Conservation (phyloP, 2,888 invertebrate species). For the Limnephilus lunatus region DNA sequence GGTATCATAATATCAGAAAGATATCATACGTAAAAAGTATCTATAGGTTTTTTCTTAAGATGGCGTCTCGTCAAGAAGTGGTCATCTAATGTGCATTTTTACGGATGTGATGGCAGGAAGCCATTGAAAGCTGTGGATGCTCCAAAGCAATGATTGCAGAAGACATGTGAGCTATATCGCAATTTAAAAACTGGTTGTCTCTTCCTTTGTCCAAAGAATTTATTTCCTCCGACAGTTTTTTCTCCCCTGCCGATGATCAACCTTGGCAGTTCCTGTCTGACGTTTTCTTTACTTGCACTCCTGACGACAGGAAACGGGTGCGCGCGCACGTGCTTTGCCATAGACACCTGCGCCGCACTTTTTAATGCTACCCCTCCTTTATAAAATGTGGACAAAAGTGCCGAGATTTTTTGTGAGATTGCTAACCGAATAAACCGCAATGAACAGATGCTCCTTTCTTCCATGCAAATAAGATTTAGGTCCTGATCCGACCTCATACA, state of each 20-base stretch:
- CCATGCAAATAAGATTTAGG: slow-evolving; percentile 17
- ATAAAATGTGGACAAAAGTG: slow-evolving; percentile 35
- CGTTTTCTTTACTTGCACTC: slow-evolving; percentile 17
- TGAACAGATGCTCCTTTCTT: slow-evolving; percentile 52
- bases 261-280: neutral
- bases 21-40: too few relatives aligned
- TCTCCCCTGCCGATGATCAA: neutral
- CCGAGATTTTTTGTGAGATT: slow-evolving; percentile 43
- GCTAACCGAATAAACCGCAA: slow-evolving; percentile 47
- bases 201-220: slow-evolving; percentile 39
- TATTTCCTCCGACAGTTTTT: neutral
- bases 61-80: neutral
- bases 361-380: neutral
- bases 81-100: neutral
- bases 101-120: slow-evolving; percentile 20
- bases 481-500: neutral
- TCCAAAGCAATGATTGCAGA: neutral
- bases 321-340: slow-evolving; percentile 61
- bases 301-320: slow-evolving; percentile 61
- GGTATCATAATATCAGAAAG: too few relatives aligned
- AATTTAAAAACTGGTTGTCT: slow-evolving; percentile 44
- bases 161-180: neutral
- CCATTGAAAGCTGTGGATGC: slow-evolving; percentile 8
- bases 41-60: neutral
- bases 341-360: slow-evolving; percentile 59